Base-by-base conservation (phyloP, 1,140 invertebrate genomes). In the Himalopsyche phryganea region DNA sequence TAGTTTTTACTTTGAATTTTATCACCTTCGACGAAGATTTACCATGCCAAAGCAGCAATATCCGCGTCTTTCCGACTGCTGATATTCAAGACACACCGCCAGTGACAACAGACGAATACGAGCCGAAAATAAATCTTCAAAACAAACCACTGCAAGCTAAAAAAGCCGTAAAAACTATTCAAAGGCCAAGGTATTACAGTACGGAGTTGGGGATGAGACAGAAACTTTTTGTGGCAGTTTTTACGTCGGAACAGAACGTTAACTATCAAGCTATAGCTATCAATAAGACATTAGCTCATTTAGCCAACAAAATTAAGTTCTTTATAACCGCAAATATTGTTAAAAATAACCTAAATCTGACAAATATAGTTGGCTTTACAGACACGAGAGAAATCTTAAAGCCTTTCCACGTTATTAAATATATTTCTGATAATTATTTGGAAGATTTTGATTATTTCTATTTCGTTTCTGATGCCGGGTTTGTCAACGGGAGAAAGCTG, bases 391-490 rank as follows among this genome's bases (percentile, higher is more conserved):
- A 82, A 59, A 84, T 86, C 65, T 74, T 90, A 2, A 84, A 87
- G 65, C 86, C 89, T 1, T 91, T 91, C 71, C 89, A 94, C 67
- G 82, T 90, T 3, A 77, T 98, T 18, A 93, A 94, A 69, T 96
- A 96, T 67, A 84, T 96, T 5, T 85, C 85, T 13, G 92, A 95
- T 58, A 92, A 93, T 69, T 94, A 90, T 74, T 70, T 90, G 7
- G 86, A 94, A 50, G 88, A 90, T 58, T 96, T 87, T 76, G 91
- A 96, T 74, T 97, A 90, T 72, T 96, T 93, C 73, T 89, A 92
- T 68, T 77, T 98, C 19, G 81, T 90, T 1, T 87, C 88, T 19
- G 93, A 96, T 73, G 82, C 80, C 9, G 87, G 84, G 6, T 95
- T 89, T 69, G 76, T 96, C 13, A 87, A 93, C 70, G 87, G 84